Conservation (phyloP, 2,888 invertebrate genomes). For the Rhodophaea formosa region DNA sequence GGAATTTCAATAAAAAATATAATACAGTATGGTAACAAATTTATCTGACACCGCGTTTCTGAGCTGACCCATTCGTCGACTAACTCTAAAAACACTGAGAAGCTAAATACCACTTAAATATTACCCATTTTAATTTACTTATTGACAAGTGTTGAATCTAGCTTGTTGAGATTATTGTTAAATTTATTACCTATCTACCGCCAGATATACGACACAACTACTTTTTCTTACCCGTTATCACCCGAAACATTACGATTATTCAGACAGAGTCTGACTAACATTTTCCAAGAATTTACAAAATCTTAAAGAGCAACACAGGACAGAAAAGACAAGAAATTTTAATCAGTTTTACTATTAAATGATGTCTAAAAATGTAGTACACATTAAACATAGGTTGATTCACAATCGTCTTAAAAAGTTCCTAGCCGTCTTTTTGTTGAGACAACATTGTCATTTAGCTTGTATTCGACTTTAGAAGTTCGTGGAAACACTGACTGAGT, state of each 20-base stretch:
- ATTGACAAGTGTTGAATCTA: constrained; percentile 60
- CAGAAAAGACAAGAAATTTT: too few relatives aligned
- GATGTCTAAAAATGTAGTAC: too few relatives aligned
- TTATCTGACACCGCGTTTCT: constrained; percentile 70
- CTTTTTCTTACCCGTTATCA: constrained; percentile 71
- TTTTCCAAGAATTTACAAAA: constrained; percentile 27
- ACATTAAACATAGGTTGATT: too few relatives aligned
- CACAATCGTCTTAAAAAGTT: too few relatives aligned
- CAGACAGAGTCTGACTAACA: constrained; percentile 33
- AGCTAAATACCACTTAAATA: constrained; percentile 72
- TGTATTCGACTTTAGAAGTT: too few relatives aligned
- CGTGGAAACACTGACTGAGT: too few relatives aligned
- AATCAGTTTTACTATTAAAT: too few relatives aligned
- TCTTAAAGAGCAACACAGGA: constrained; percentile 22
- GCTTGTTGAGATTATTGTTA: constrained; percentile 66
- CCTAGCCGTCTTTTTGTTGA: too few relatives aligned
- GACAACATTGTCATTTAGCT: too few relatives aligned
- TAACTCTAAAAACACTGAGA: constrained; percentile 81
- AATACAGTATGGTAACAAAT: constrained; percentile 51
- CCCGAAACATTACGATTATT: constrained; percentile 56
- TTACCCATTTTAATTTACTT: constrained; percentile 56
- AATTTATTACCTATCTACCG: constrained; percentile 74
- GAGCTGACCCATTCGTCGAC: constrained; percentile 79
- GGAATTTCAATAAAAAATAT: not conserved
- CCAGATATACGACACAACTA: constrained; percentile 60